Evolutionary conservation across 2,113 vertebrate genomes (phyloP).

Genomic region (Pycnonotus jocosus): DNA sequence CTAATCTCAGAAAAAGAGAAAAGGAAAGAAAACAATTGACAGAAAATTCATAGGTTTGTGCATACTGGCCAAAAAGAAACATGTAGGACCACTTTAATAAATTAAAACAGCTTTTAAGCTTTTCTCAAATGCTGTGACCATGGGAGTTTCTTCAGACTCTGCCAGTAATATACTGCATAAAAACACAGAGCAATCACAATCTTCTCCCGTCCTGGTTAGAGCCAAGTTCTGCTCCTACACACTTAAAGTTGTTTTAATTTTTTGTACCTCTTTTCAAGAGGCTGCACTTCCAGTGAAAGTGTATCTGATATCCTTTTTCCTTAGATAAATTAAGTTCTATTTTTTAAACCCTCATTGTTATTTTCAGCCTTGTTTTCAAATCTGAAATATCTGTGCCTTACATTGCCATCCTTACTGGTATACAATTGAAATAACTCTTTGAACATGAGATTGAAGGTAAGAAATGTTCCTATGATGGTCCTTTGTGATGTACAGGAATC

Average conservation of each 20-base stretch:
- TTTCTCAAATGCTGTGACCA: background rate
- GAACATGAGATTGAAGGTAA: background rate
- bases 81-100: background rate
- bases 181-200: background rate
- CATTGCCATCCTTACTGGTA: background rate
- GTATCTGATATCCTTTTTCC: background rate
- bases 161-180: background rate
- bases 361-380: background rate
- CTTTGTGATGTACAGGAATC: background rate
- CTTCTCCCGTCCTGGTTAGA: background rate
- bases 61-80: background rate
- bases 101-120: background rate
- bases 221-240: background rate
- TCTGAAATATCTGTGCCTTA: background rate
- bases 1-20: background rate
- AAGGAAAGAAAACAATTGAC: background rate
- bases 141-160: background rate
- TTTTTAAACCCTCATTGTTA: background rate
- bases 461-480: background rate
- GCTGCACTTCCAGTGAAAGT: background rate
- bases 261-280: background rate
- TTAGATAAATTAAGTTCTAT: background rate
- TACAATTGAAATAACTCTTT: background rate
- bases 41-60: rapidly evolving
- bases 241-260: background rate